Conservation (phyloP, 2,888 invertebrate genomes). For the Eupithecia dodoneata region DNA sequence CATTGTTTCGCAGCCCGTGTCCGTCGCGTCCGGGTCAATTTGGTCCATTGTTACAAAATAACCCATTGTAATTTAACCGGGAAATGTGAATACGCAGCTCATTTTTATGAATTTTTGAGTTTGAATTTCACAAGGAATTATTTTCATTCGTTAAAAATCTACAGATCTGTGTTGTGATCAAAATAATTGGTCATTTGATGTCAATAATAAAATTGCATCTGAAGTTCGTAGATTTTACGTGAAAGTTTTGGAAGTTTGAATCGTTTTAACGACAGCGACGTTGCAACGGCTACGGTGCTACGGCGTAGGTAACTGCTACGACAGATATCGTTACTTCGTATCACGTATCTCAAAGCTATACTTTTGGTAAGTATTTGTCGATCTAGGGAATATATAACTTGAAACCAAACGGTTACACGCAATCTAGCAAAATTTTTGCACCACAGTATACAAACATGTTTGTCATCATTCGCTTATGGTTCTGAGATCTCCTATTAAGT, state of each 20-base stretch:
- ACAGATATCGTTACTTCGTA: constrained; percentile 3
- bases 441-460: too few relatives aligned
- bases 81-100: constrained; percentile 48
- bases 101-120: constrained; percentile 43
- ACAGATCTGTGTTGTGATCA: neutral
- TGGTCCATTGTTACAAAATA: constrained; percentile 78
- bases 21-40: constrained; percentile 67
- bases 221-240: neutral
- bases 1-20: constrained; percentile 62
- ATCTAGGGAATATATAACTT: neutral
- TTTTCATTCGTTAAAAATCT: neutral
- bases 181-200: neutral
- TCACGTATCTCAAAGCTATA: neutral
- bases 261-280: neutral
- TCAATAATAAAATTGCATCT: constrained; percentile 1
- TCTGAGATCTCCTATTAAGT: too few relatives aligned
- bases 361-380: neutral
- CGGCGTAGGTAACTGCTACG: constrained; percentile 16
- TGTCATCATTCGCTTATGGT: too few relatives aligned
- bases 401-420: neutral
- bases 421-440: neutral
- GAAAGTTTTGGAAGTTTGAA: neutral
- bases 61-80: constrained; percentile 66
- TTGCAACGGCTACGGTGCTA: constrained; percentile 8
- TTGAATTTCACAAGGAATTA: constrained; percentile 32